Evolutionary conservation across 2,113 vertebrate genomes (phyloP).

Genomic region (Camelus bactrianus): DNA sequence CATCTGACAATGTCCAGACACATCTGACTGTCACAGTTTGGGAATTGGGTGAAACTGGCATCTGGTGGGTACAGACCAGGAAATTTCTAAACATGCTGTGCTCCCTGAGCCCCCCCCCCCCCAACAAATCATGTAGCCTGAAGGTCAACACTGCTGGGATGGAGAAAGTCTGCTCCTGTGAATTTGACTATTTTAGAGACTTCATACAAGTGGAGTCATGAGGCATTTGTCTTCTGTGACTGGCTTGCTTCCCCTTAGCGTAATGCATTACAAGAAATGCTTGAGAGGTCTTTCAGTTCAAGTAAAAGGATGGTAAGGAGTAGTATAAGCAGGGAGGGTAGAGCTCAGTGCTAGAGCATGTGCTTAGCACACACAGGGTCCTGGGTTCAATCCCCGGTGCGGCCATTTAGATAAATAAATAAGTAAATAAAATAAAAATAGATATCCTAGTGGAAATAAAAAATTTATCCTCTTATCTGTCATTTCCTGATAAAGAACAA

Average conservation of each 20-base stretch:
- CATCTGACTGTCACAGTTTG: background rate
- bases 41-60: background rate
- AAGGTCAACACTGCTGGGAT: background rate
- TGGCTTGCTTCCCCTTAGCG: background rate
- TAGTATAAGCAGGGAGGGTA: too few relatives aligned
- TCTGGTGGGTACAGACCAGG: background rate
- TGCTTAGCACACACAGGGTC: too few relatives aligned
- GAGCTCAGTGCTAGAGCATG: too few relatives aligned
- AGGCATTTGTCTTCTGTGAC: background rate
- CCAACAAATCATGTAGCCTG: too few relatives aligned
- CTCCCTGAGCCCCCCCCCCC: accelerated
- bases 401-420: too few relatives aligned
- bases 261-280: background rate
- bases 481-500: too few relatives aligned
- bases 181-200: background rate
- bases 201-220: background rate
- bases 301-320: background rate
- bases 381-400: too few relatives aligned
- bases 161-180: background rate
- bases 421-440: too few relatives aligned
- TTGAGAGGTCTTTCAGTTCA: background rate
- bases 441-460: too few relatives aligned
- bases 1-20: background rate
- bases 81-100: background rate
- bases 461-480: too few relatives aligned